Conservation (phyloP, 2,113 vertebrate species). For the Salvelinus namaycush region DNA sequence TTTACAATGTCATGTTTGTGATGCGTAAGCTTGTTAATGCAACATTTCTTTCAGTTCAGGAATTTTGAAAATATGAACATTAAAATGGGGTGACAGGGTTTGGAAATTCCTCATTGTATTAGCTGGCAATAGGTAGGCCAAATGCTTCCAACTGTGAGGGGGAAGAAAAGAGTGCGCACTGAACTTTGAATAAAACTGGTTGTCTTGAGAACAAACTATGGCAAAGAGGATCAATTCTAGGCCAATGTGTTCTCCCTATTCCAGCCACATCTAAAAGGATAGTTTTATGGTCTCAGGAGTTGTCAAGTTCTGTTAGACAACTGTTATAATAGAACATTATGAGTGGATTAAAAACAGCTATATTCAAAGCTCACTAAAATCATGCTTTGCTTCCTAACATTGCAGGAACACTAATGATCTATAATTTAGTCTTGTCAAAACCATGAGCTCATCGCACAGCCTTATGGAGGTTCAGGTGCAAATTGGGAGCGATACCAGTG, state of each 20-base stretch:
- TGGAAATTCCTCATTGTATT: no score
- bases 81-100: no score
- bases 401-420: not conserved
- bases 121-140: not conserved
- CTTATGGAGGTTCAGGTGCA: not conserved
- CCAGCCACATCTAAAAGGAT: not conserved
- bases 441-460: not conserved
- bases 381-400: not conserved
- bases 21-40: not conserved
- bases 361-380: conserved; percentile 4
- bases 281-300: conserved; percentile 2
- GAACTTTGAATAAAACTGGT: not conserved
- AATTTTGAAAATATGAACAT: not conserved
- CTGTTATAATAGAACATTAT: not conserved
- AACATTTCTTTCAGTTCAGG: not conserved
- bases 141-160: not conserved
- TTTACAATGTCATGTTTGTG: not conserved
- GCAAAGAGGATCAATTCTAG: not conserved
- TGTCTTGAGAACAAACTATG: not conserved
- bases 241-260: not conserved
- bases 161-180: not conserved
- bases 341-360: not conserved
- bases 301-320: no score
- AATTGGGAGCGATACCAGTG: not conserved
- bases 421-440: not conserved